A percentile compares a stretch with the other conserved stretches of the same genome.
These are phyloP conservation scores for Stenolophus ochropezus DNA, from an alignment of 2,888 invertebrate species.

Conservation along the genomic window DNA sequence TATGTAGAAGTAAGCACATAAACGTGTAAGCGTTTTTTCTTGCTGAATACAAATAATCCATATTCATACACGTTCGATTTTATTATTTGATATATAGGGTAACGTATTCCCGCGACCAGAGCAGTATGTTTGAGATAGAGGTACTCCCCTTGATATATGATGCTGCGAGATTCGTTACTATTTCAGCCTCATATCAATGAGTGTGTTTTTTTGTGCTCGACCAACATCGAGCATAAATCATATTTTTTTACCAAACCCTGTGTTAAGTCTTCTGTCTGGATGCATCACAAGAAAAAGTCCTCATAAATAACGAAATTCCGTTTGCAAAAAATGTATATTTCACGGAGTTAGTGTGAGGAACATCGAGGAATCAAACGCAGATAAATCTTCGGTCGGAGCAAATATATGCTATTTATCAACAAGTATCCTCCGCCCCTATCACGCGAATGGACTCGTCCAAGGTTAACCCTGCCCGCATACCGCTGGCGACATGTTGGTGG, in stretches of 20 bases:
- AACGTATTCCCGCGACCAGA: conserved; percentile 18
- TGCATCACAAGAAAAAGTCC: conserved; percentile 53
- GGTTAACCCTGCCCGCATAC: conserved; percentile 36
- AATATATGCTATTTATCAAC: conserved; percentile 56
- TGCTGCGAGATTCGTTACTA: conserved; percentile 53
- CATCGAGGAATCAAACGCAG: conserved; percentile 55
- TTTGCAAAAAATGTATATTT: conserved; percentile 52
- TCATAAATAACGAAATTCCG: conserved; percentile 56
- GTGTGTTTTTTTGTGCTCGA: conserved; percentile 50
- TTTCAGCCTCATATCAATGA: conserved; percentile 59
- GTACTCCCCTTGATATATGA: conserved; percentile 38
- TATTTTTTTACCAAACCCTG: conserved; percentile 48
- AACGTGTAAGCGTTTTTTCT: neutral
- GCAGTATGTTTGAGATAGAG: conserved; percentile 2
- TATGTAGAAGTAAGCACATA: neutral
- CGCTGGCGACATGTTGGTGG: conserved; percentile 32
- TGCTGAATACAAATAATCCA: conserved; percentile 6
- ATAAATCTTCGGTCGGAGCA: conserved; percentile 52
- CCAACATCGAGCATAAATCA: conserved; percentile 52
- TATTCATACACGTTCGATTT: conserved; percentile 2
- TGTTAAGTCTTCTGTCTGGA: conserved; percentile 53
- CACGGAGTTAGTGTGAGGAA: conserved; percentile 57
- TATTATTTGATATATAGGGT: neutral
- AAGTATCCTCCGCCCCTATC: conserved; percentile 43
- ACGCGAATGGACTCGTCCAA: conserved; percentile 3